phyloP scores from a whole-genome alignment of 2,113 vertebrate genomes.

The Heteronetta atricapilla region DNA sequence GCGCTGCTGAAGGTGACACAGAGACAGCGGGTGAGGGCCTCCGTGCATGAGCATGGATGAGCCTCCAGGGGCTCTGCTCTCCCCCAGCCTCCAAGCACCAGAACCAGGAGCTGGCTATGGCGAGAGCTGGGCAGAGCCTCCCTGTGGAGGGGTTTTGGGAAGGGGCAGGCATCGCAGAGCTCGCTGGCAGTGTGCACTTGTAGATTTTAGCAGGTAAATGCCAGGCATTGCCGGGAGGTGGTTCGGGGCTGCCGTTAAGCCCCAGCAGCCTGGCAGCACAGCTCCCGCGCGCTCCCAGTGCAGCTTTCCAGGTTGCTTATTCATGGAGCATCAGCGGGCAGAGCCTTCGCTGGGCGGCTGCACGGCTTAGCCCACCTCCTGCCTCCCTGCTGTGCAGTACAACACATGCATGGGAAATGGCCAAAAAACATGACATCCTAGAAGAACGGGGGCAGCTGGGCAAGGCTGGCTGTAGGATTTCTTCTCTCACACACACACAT shows the following conservation, averaged over 20 bases:
- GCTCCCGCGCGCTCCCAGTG: not conserved
- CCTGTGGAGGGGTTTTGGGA: not conserved
- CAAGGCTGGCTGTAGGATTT: not conserved
- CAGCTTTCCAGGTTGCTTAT: not conserved
- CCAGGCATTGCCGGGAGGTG: not conserved
- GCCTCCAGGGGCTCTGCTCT: not conserved
- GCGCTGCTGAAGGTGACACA: not conserved
- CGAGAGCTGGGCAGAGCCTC: not conserved
- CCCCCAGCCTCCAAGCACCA: not conserved
- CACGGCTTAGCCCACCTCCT: not conserved
- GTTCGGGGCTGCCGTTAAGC: not conserved
- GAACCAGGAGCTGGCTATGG: rapidly evolving
- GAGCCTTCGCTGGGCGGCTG: not conserved
- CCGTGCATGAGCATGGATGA: rapidly evolving
- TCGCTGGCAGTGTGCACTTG: rapidly evolving
- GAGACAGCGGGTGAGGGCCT: not conserved
- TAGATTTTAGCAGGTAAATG: not conserved
- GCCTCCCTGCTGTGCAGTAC: not conserved
- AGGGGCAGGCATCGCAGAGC: not conserved
- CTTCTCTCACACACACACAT: not conserved
- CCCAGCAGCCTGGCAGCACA: not conserved
- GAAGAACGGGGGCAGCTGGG: not conserved
- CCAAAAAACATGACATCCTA: not conserved
- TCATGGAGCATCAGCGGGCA: rapidly evolving
- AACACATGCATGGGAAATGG: not conserved